phyloP scores from a whole-genome alignment of 2,113 vertebrate genomes.

The Lampris incognitus region DNA sequence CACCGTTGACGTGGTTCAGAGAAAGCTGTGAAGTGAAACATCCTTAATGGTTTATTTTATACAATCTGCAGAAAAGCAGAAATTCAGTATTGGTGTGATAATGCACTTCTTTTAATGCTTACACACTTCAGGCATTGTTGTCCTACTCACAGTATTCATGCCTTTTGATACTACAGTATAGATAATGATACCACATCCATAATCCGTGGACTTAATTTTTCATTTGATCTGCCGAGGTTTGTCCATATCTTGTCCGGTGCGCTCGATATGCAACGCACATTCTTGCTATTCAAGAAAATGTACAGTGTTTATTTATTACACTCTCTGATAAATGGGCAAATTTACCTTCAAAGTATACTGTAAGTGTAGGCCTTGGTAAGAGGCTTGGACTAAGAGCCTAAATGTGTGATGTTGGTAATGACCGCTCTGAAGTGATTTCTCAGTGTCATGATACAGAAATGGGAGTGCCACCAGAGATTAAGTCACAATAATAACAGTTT shows the following conservation, averaged over 20 bases:
- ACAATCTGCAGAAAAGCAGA: conserved; percentile 16
- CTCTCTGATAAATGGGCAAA: conserved; percentile 14
- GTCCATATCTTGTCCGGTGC: neutral
- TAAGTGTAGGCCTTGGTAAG: neutral
- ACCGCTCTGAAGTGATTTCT: neutral
- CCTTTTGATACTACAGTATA: neutral
- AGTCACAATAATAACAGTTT: neutral
- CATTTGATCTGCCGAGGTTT: neutral
- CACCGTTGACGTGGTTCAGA: conserved; percentile 19
- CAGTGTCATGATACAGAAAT: neutral
- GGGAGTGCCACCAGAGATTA: neutral
- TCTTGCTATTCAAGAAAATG: neutral
- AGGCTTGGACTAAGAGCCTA: conserved; percentile 16
- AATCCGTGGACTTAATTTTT: no score
- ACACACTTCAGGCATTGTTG: neutral
- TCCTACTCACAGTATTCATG: neutral
- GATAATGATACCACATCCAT: no score
- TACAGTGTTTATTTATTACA: neutral
- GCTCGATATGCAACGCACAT: neutral
- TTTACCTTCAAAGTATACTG: neutral
- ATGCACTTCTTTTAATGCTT: conserved; percentile 2
- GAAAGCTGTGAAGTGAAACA: conserved; percentile 33
- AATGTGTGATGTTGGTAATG: conserved; percentile 13
- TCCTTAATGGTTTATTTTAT: conserved; percentile 7
- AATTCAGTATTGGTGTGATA: neutral